Evolutionary conservation across 2,888 invertebrate species (phyloP).

Genomic region (Octodonta nipae): DNA sequence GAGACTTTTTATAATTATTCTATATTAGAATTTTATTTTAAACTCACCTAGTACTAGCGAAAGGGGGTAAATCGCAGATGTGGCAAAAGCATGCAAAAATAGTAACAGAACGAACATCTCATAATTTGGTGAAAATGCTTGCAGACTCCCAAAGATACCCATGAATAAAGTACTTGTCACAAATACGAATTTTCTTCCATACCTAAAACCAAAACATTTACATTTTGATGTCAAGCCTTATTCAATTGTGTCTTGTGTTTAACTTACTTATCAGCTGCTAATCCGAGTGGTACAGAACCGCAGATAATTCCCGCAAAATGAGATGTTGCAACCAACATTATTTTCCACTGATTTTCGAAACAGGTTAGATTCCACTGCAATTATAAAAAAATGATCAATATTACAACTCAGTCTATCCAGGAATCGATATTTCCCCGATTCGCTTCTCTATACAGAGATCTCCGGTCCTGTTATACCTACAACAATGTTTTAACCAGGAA

Average conservation of each 20-base stretch:
- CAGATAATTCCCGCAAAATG: conserved; percentile 51
- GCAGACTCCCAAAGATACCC: conserved; percentile 43
- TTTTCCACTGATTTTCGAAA: conserved; percentile 45
- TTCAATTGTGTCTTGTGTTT: no score
- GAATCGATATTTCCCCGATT: no score
- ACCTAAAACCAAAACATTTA: conserved; percentile 38
- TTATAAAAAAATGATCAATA: no score
- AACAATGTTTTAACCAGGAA: no score
- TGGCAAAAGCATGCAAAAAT: conserved; percentile 46
- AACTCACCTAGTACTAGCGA: conserved; percentile 48
- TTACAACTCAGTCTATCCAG: no score
- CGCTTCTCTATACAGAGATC: no score
- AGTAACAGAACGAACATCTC: conserved; percentile 40
- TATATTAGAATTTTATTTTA: no score
- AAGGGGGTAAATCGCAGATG: conserved; percentile 46
- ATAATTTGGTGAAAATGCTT: conserved; percentile 42
- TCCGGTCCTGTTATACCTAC: no score
- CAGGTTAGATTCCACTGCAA: conserved; percentile 47
- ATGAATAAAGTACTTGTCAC: conserved; percentile 43
- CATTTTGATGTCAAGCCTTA: no score
- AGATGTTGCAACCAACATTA: conserved; percentile 47
- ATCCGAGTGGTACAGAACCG: conserved; percentile 45
- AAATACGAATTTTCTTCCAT: conserved; percentile 46
- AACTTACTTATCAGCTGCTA: conserved; percentile 47
- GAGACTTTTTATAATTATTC: no score